Percentiles rank a stretch among this genome's conserved stretches.
Conservation (phyloP, 1,140 invertebrate genomes). For the Panulirus ornatus region DNA sequence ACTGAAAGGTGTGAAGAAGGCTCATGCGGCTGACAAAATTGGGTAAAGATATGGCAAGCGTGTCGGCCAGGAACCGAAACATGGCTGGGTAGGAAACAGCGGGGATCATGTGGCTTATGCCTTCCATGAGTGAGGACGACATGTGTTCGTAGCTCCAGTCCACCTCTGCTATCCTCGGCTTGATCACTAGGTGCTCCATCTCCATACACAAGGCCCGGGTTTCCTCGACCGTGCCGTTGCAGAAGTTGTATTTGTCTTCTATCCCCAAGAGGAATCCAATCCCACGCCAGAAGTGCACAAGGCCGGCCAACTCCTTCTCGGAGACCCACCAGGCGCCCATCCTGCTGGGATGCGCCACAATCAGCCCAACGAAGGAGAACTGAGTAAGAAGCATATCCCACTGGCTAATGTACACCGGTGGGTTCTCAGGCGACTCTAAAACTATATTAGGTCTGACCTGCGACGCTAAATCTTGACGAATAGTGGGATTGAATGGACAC, state of each 20-base stretch:
- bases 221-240: conserved; percentile 79
- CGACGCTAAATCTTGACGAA: conserved; percentile 8
- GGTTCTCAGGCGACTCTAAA: conserved; percentile 58
- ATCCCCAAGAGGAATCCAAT: conserved; percentile 90
- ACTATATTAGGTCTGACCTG: neutral
- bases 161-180: conserved; percentile 78
- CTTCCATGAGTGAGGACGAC: conserved; percentile 78
- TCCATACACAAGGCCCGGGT: conserved; percentile 78
- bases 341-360: conserved; percentile 83
- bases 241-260: conserved; percentile 86
- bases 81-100: conserved; percentile 62
- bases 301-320: conserved; percentile 84
- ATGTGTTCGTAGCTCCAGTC: conserved; percentile 79
- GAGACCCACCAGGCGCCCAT: conserved; percentile 82
- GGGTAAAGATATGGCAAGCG: conserved; percentile 5
- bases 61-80: conserved; percentile 33
- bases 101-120: conserved; percentile 77
- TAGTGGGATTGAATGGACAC: conserved; percentile 34
- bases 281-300: conserved; percentile 90
- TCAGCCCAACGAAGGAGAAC: conserved; percentile 86
- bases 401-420: conserved; percentile 81
- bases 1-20: conserved; percentile 25
- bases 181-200: conserved; percentile 77
- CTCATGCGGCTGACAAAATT: conserved; percentile 15
- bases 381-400: conserved; percentile 89